Evolutionary conservation across 2,113 vertebrate species (phyloP), one percentile per base, ranked within the genome.

Genomic region (Pachycephala philippinensis): DNA sequence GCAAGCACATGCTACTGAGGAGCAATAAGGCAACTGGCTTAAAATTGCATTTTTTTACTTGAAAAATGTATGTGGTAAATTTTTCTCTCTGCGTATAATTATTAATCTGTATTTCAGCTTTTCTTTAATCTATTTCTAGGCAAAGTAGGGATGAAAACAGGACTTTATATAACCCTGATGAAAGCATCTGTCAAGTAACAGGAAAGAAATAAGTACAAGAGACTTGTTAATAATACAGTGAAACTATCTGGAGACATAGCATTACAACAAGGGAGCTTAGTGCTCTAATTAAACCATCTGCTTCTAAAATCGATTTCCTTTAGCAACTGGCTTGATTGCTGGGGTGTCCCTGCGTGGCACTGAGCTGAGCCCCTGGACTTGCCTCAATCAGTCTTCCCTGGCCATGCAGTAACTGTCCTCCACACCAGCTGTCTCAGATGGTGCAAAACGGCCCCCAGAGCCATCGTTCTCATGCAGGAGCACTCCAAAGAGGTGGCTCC

Each of bases 91-190:
- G 44, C 63, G 15, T 85, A 47, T 64, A 37, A 49, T 47, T 75
- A 52, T 30, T 69, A 54, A 69, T 30, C 40, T 53, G 17, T 75
- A 53, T 39, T 69, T 78, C 74, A 77, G 45, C 31, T 87, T 76
- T 64, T 64, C 85, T 93, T 87, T 87, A 37, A 84, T 66, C 52
- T 94, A 75, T 85, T 95, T 82, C 88, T 83, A 94, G 61, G n/a
- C 53, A 88, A 85, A 93, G 45, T 3, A 72, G 45, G 57, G 52
- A 85, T 44, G 63, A 88, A 94, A 85, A 76, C 14, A 90, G 40
- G 40, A 56, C 68, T 93, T 90, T 83, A 65, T 80, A 45, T 76
- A 90, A 94, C 47, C 47, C 11, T 53, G 61, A 82, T 93, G 70
- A 90, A 95, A 96, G 90, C 92, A 90, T 93, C 85, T 94, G 88